Conservation (phyloP, 2,113 vertebrate genomes). For the Myodes glareolus region DNA sequence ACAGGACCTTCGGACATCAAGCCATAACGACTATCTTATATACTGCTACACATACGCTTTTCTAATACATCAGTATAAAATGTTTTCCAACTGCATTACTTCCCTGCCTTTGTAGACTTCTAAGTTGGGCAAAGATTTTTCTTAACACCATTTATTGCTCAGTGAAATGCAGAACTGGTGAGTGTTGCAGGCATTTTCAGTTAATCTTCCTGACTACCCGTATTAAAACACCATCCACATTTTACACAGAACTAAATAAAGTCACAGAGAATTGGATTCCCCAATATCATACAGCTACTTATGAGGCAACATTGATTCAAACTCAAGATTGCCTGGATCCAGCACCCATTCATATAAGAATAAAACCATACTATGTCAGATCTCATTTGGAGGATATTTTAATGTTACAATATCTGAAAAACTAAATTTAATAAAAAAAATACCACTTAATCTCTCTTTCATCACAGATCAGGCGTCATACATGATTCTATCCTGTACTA, state of each 20-base stretch:
- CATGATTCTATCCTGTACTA: background rate
- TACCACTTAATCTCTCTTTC: slow-evolving; percentile 3
- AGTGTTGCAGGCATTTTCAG: slow-evolving; percentile 16
- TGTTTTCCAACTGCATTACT: background rate
- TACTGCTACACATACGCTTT: slow-evolving; percentile 29
- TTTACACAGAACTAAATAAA: slow-evolving; percentile 42
- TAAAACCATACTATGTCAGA: background rate
- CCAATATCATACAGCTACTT: background rate
- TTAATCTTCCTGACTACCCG: slow-evolving; percentile 21
- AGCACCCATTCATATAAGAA: background rate
- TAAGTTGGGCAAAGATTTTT: slow-evolving; percentile 8
- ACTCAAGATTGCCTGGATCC: background rate
- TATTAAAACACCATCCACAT: background rate
- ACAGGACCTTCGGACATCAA: background rate
- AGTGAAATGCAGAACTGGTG: background rate
- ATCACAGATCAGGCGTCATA: slow-evolving; percentile 16
- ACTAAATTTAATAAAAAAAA: slow-evolving; percentile 49
- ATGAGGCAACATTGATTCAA: background rate
- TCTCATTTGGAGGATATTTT: background rate
- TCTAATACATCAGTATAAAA: slow-evolving; percentile 51
- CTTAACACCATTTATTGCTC: background rate
- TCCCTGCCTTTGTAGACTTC: background rate
- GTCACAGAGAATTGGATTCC: background rate
- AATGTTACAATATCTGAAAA: background rate
- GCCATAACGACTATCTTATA: background rate